Evolutionary conservation across 2,888 invertebrate genomes (phyloP).

Genomic region (Drosophila nigritarsus): DNA sequence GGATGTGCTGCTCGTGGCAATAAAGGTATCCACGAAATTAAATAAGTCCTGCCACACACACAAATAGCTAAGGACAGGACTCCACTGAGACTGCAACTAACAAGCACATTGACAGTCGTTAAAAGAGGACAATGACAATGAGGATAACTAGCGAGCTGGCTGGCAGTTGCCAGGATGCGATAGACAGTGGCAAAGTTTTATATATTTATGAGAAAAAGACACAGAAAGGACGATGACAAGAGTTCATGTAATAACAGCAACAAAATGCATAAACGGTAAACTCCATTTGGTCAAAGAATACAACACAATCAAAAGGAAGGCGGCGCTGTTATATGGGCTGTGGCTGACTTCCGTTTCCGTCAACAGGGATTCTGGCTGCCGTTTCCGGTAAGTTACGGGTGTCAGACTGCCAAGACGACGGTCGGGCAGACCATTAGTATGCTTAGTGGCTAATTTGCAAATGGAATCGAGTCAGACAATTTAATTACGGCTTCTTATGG

Average conservation of each 20-base stretch:
- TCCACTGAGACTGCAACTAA: slow-evolving; percentile 29
- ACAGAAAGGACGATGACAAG: slow-evolving; percentile 18
- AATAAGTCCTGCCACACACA: slow-evolving; percentile 28
- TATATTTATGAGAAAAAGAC: slow-evolving; percentile 42
- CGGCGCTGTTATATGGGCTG: slow-evolving; percentile 10
- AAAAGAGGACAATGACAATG: slow-evolving; percentile 37
- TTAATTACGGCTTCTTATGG: slow-evolving; percentile 41
- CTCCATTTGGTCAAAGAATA: slow-evolving; percentile 32
- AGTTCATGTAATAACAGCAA: slow-evolving; percentile 9
- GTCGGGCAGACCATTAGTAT: slow-evolving; percentile 52
- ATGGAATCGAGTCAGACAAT: slow-evolving; percentile 52
- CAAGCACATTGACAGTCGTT: slow-evolving; percentile 52
- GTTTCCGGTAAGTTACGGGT: slow-evolving; percentile 47
- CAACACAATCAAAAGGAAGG: slow-evolving; percentile 19
- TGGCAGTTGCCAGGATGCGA: slow-evolving; percentile 25
- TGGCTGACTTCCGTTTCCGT: slow-evolving; percentile 67
- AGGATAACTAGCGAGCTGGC: slow-evolving; percentile 12
- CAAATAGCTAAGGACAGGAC: background rate
- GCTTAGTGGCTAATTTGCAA: slow-evolving; percentile 69
- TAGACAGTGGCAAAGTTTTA: slow-evolving; percentile 37
- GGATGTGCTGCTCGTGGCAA: slow-evolving; percentile 1
- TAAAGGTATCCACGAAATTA: slow-evolving; percentile 45
- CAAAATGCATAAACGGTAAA: slow-evolving; percentile 35
- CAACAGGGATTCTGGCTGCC: slow-evolving; percentile 47
- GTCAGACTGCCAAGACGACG: slow-evolving; percentile 12